phyloP scores from a whole-genome alignment of 2,888 invertebrate species.

The Platerodrilus igneus region DNA sequence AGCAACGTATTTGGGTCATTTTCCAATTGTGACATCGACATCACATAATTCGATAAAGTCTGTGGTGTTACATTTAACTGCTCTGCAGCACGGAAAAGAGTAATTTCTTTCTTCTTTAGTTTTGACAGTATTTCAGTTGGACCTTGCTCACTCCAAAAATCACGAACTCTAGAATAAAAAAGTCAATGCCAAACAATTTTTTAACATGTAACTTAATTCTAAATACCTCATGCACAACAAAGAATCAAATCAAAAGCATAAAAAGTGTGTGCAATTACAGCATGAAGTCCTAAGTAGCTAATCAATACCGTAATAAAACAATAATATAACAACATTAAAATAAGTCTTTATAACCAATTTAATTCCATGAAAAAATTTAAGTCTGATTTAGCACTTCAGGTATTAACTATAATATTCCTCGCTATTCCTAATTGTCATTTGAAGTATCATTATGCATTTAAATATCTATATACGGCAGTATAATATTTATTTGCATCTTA shows the following conservation, averaged over 20 bases:
- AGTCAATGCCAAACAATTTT: conserved; percentile 17
- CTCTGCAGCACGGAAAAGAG: conserved; percentile 67
- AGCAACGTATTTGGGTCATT: conserved; percentile 48
- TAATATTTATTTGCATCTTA: too few relatives aligned
- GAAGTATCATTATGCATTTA: too few relatives aligned
- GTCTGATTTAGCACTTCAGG: too few relatives aligned
- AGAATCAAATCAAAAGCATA: neutral
- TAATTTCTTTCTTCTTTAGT: conserved; percentile 67
- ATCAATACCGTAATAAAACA: too few relatives aligned
- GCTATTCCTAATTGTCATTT: too few relatives aligned
- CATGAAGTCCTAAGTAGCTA: too few relatives aligned
- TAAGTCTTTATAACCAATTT: too few relatives aligned
- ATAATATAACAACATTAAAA: too few relatives aligned
- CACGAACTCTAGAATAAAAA: conserved; percentile 56
- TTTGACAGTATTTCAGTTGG: conserved; percentile 69
- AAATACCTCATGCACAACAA: conserved; percentile 3
- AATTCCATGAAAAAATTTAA: too few relatives aligned
- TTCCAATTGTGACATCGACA: conserved; percentile 55
- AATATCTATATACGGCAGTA: too few relatives aligned
- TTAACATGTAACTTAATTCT: conserved; percentile 3
- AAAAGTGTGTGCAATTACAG: too few relatives aligned
- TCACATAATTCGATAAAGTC: conserved; percentile 66
- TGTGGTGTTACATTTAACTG: conserved; percentile 72
- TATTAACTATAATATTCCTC: too few relatives aligned
- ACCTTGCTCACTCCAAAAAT: conserved; percentile 75